A percentile compares a stretch with the other conserved stretches of the same genome.
Evolutionary conservation across 2,888 invertebrate species (phyloP).

Genomic region (Andrena dorsata): DNA sequence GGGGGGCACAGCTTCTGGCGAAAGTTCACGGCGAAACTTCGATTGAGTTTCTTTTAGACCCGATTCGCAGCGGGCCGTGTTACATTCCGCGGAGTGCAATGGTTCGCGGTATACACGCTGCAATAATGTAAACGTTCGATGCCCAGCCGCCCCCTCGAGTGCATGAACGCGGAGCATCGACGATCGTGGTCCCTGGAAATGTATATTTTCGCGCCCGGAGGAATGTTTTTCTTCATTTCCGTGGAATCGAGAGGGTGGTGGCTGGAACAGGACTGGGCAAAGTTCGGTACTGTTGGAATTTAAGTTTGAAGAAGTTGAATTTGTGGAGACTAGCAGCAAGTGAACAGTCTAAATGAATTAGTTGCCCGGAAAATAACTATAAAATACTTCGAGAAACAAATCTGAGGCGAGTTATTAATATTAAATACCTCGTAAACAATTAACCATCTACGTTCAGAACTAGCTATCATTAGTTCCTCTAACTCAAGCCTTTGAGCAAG

Average conservation of each 20-base stretch:
- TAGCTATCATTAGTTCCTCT: too few species aligned
- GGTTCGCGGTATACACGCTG: conserved; percentile 9
- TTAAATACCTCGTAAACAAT: too few species aligned
- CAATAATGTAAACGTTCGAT: conserved; percentile 28
- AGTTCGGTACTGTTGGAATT: neutral
- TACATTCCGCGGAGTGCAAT: conserved; percentile 34
- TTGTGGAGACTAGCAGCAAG: neutral
- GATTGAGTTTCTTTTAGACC: conserved; percentile 35
- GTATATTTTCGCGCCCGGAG: neutral
- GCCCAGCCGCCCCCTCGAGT: neutral
- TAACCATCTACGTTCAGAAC: too few species aligned
- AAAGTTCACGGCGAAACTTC: conserved; percentile 37
- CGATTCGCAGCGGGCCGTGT: conserved; percentile 15
- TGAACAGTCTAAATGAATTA: neutral
- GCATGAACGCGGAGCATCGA: conserved; percentile 6
- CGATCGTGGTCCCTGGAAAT: neutral
- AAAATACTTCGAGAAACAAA: neutral
- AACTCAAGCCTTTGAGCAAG: too few species aligned
- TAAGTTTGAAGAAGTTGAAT: neutral
- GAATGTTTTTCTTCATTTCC: neutral
- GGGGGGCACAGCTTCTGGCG: neutral
- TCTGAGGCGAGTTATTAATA: neutral
- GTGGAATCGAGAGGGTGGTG: neutral
- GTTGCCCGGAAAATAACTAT: neutral
- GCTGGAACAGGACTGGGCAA: neutral